These are phyloP conservation scores for Chlamydotis undulata DNA, from an alignment of 2,113 vertebrate species.

Conservation along the genomic window DNA sequence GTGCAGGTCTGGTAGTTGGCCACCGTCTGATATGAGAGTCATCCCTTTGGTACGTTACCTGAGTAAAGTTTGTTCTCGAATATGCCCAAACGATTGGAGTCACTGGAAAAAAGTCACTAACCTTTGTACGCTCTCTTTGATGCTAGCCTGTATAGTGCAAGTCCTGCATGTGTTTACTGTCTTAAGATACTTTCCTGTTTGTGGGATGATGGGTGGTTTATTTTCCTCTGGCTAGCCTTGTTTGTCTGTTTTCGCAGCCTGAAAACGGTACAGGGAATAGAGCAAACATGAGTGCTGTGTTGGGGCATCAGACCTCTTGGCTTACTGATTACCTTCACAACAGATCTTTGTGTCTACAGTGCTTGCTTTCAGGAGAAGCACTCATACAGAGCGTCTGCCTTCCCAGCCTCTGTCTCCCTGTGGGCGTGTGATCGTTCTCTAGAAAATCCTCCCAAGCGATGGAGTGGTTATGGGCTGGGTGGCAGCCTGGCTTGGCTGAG, in stretches of 20 bases:
- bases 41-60: background rate
- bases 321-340: fast-evolving
- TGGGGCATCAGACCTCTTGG: background rate
- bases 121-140: background rate
- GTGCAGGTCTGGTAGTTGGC: background rate
- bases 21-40: background rate
- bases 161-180: background rate
- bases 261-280: background rate
- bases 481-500: background rate
- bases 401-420: background rate
- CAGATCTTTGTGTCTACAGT: background rate
- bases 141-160: background rate
- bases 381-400: background rate
- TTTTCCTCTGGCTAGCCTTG: background rate
- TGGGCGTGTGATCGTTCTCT: background rate
- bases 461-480: background rate
- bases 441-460: background rate
- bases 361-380: background rate
- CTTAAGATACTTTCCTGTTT: background rate
- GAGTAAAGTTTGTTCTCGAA: background rate
- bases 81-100: background rate
- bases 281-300: fast-evolving
- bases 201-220: background rate
- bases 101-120: background rate
- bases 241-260: background rate